Evolutionary conservation across 2,888 invertebrate species (phyloP), one percentile per base, ranked within the genome.

Genomic region (Drosophila paramelanica): DNA sequence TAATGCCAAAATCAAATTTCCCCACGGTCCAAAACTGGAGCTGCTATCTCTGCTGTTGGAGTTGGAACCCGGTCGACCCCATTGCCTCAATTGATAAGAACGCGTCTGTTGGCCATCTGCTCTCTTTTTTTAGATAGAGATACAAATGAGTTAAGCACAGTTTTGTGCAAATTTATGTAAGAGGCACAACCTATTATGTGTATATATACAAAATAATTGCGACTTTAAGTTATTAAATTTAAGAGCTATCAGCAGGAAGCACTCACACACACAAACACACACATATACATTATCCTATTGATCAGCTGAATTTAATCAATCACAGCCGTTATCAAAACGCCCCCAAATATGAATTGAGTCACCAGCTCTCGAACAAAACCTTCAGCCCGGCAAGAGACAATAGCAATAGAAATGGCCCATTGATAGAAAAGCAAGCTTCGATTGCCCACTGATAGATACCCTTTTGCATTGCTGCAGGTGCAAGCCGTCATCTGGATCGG

Each of bases 401-500:
- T 36, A 11, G 5, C 3, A 11, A 8, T 10, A 31, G 3, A 31
- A 25, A 33, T 47, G 39, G 20, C 25, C 46, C 47, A 51, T 61
- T 67, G 60, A 55, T 59, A 77, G 80, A 52, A 78, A 69, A 61
- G 20, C 36, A 27, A 52, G 25, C 20, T 33, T 25, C 38, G 51
- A 58, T 58, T 67, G 49, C 7, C 7, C 27, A 1, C 27, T 7
- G 27, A 4, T 11, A 11, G 33, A 33, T 36, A 13, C 36, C 36
- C 36, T 13, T 27, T 7, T 31, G 36, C 11, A 5, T 36, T 13
- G 13, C 33, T 79, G 36, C 66, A 93, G 93, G 52, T 89, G 11
- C 93, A 93, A 83, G 89, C 92, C 7, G 49, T 92, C 42, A 79
- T 86, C 62, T 93, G 93, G 93, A 90, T 92, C 5, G 90, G 88